Conservation (phyloP, 2,888 invertebrate species). For the Coleophora flavipennella region DNA sequence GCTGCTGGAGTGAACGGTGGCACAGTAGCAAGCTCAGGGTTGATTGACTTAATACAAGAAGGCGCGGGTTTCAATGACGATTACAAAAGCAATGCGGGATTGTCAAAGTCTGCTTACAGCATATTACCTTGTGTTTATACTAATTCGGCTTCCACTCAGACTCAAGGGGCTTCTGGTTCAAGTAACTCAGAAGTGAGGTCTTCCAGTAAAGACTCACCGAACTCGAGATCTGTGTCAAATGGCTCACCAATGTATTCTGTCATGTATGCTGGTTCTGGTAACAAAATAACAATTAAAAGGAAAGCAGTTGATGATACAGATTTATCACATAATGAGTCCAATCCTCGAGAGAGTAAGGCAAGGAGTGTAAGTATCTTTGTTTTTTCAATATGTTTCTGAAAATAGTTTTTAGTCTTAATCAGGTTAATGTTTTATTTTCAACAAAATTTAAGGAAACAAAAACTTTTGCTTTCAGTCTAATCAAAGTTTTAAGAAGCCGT, state of each 20-base stretch:
- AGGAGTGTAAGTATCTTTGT: slow-evolving; percentile 6
- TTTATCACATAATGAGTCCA: slow-evolving; percentile 45
- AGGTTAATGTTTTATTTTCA: no score
- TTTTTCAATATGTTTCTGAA: no score
- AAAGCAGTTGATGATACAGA: slow-evolving; percentile 77
- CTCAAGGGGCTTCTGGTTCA: slow-evolving; percentile 46
- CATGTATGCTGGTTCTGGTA: slow-evolving; percentile 84
- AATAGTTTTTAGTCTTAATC: no score
- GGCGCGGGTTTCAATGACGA: slow-evolving; percentile 85
- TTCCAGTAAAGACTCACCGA: slow-evolving; percentile 49
- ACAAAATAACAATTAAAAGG: slow-evolving; percentile 87
- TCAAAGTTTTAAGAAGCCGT: slow-evolving; percentile 65
- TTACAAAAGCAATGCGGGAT: slow-evolving; percentile 79
- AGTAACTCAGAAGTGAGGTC: slow-evolving; percentile 40
- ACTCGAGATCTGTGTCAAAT: slow-evolving; percentile 51
- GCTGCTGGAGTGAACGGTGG: slow-evolving; percentile 66
- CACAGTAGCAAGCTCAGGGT: slow-evolving; percentile 69
- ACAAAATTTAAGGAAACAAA: no score
- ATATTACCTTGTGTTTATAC: slow-evolving; percentile 82
- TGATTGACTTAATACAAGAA: slow-evolving; percentile 84
- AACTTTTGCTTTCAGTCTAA: slow-evolving; percentile 51
- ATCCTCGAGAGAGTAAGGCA: slow-evolving; percentile 56
- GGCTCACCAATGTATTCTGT: slow-evolving; percentile 78
- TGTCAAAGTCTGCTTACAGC: slow-evolving; percentile 82
- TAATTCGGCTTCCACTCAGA: slow-evolving; percentile 70